A percentile compares a stretch with the other conserved stretches of the same genome.
phyloP scores from a whole-genome alignment of 2,797 vertebrate genomes.

The Anguilla anguilla region DNA sequence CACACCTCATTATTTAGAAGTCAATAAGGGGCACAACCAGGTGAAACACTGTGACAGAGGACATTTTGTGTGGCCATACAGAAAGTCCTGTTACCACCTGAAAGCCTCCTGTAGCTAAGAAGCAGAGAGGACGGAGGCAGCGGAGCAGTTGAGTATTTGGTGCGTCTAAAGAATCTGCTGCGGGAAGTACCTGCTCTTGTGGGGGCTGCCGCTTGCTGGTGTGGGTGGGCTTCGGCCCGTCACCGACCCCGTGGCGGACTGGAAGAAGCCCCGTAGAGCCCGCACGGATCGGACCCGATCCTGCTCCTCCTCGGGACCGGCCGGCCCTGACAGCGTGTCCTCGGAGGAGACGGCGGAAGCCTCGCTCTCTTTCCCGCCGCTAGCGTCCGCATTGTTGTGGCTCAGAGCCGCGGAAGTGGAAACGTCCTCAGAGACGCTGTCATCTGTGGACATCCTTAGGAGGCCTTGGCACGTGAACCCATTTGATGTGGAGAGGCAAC shows the following conservation, averaged over 20 bases:
- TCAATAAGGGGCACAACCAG: too few relatives aligned
- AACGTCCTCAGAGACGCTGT: constrained; percentile 80
- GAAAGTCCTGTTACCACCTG: too few relatives aligned
- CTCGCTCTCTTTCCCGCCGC: constrained; percentile 65
- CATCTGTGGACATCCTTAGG: constrained; percentile 81
- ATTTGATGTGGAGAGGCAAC: constrained; percentile 54
- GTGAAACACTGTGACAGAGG: too few relatives aligned
- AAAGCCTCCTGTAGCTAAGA: too few relatives aligned
- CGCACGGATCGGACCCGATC: constrained; percentile 59
- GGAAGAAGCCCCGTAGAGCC: constrained; percentile 55
- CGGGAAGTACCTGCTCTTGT: constrained; percentile 54
- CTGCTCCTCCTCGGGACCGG: constrained; percentile 73
- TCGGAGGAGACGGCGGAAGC: constrained; percentile 72
- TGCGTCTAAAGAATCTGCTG: neutral
- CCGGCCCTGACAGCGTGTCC: constrained; percentile 67
- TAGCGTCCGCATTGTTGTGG: constrained; percentile 61
- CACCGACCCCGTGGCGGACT: constrained; percentile 63
- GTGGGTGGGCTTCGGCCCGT: constrained; percentile 58
- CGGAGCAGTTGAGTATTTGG: too few relatives aligned
- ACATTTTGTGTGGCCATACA: too few relatives aligned
- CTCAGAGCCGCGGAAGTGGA: constrained; percentile 70
- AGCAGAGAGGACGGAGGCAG: too few relatives aligned
- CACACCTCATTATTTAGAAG: too few relatives aligned
- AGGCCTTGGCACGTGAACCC: constrained; percentile 58
- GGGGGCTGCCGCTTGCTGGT: constrained; percentile 64